A percentile compares a stretch with the other conserved stretches of the same genome.
phyloP scores from a whole-genome alignment of 2,888 invertebrate species.

The Diadegma fenestrale region DNA sequence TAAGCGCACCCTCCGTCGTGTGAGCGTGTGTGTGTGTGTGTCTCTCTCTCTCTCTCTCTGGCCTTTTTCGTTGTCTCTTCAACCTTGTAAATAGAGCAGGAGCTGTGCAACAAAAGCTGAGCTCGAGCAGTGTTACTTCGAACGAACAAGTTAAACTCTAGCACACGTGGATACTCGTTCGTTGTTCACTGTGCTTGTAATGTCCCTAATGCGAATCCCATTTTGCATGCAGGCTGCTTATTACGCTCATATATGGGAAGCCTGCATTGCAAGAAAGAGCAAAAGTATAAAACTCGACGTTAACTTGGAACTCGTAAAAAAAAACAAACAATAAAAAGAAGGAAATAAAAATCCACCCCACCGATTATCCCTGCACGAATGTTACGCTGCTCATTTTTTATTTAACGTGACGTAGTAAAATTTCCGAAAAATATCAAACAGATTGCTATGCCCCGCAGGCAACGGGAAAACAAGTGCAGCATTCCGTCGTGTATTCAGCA shows the following conservation, averaged over 20 bases:
- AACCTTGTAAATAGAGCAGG: constrained; percentile 28
- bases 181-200: constrained; percentile 50
- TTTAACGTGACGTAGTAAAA: not conserved
- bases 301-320: constrained; percentile 54
- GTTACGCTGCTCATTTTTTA: not conserved
- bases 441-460: not conserved
- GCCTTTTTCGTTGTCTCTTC: constrained; percentile 15
- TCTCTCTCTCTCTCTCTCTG: not conserved
- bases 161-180: constrained; percentile 4
- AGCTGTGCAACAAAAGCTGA: constrained; percentile 29
- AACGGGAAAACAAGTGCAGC: not conserved
- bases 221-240: constrained; percentile 68
- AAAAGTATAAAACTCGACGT: constrained; percentile 55
- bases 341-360: constrained; percentile 27
- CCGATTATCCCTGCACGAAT: constrained; percentile 31
- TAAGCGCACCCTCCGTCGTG: not conserved
- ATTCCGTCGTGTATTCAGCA: not conserved
- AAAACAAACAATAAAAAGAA: constrained; percentile 16
- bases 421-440: not conserved
- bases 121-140: constrained; percentile 30
- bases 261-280: constrained; percentile 24
- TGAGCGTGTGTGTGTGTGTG: not conserved
- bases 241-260: constrained; percentile 51
- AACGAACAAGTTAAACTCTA: constrained; percentile 46
- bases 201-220: constrained; percentile 68